Evolutionary conservation across 1,140 invertebrate genomes (phyloP).

Genomic region (Drosophila sproati): DNA sequence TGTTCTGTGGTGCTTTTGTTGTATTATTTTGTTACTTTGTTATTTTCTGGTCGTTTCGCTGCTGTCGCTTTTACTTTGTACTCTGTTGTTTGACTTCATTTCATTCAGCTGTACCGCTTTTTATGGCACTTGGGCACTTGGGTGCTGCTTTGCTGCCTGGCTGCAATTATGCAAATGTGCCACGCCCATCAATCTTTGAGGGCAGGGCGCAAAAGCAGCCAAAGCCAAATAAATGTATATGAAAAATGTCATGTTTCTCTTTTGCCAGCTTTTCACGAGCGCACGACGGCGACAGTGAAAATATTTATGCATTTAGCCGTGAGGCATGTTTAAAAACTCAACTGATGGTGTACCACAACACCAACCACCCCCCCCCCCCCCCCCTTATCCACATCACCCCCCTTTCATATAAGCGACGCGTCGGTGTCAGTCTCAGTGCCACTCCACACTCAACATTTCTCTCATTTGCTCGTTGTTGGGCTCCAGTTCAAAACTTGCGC

Average conservation of each 20-base stretch:
- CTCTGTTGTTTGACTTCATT: slow-evolving; percentile 67
- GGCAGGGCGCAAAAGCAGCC: slow-evolving; percentile 5
- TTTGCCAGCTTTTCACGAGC: slow-evolving; percentile 40
- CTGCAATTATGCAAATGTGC: slow-evolving; percentile 74
- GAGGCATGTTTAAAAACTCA: slow-evolving; percentile 67
- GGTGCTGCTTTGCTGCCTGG: slow-evolving; percentile 23
- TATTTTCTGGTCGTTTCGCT: slow-evolving; percentile 12
- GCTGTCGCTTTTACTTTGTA: slow-evolving; percentile 29
- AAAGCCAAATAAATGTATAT: slow-evolving; percentile 72
- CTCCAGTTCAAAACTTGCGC: slow-evolving; percentile 57
- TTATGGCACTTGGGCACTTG: slow-evolving; percentile 61
- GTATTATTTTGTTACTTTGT: background rate
- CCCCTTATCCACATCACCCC: background rate
- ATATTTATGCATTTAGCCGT: slow-evolving; percentile 79
- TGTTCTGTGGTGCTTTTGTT: slow-evolving; percentile 2
- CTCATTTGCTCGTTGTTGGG: slow-evolving; percentile 7
- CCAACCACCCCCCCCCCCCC: background rate
- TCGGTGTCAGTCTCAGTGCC: background rate
- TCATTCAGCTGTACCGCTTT: slow-evolving; percentile 61
- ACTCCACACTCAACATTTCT: background rate
- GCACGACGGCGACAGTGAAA: slow-evolving; percentile 39
- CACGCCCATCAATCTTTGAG: slow-evolving; percentile 27
- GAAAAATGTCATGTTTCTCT: slow-evolving; percentile 68
- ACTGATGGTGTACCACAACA: slow-evolving; percentile 38
- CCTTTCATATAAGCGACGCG: too few relatives aligned